These are phyloP conservation scores for Musca vetustissima DNA, from an alignment of 1,140 invertebrate species.

Conservation along the genomic window DNA sequence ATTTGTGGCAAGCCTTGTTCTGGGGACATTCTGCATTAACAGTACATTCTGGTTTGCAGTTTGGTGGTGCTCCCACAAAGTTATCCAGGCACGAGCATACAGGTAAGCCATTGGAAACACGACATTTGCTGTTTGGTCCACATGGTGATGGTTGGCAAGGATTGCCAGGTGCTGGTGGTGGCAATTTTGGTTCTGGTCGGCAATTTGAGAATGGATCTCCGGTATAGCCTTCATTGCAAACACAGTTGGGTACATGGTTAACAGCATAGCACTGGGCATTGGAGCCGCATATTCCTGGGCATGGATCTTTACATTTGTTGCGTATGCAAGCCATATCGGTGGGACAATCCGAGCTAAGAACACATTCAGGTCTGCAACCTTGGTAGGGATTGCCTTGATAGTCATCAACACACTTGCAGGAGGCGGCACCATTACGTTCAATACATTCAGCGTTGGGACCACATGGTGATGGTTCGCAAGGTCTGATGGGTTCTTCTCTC, in stretches of 20 bases:
- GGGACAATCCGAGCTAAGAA: constrained; percentile 73
- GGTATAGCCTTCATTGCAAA: constrained; percentile 70
- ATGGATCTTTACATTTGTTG: constrained; percentile 77
- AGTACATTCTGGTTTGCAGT: constrained; percentile 73
- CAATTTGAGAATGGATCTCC: constrained; percentile 81
- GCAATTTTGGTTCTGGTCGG: constrained; percentile 55
- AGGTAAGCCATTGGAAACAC: constrained; percentile 69
- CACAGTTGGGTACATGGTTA: constrained; percentile 74
- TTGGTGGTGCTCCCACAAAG: constrained; percentile 67
- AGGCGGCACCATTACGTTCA: constrained; percentile 66
- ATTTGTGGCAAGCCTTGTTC: constrained; percentile 70
- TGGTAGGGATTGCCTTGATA: constrained; percentile 73
- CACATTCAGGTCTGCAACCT: constrained; percentile 77
- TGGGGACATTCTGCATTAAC: constrained; percentile 72
- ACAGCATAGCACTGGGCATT: constrained; percentile 74
- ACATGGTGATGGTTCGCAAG: constrained; percentile 71
- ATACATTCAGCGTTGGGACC: constrained; percentile 69
- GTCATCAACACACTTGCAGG: constrained; percentile 69
- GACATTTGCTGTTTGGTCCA: constrained; percentile 77
- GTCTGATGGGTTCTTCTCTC: constrained; percentile 53
- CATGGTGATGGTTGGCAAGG: constrained; percentile 80
- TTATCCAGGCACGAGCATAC: constrained; percentile 78
- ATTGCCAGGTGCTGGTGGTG: constrained; percentile 59
- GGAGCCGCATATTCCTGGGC: constrained; percentile 71
- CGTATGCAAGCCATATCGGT: constrained; percentile 69